Base-by-base conservation (phyloP, 2,888 invertebrate species). In the Odontothrips loti region DNA sequence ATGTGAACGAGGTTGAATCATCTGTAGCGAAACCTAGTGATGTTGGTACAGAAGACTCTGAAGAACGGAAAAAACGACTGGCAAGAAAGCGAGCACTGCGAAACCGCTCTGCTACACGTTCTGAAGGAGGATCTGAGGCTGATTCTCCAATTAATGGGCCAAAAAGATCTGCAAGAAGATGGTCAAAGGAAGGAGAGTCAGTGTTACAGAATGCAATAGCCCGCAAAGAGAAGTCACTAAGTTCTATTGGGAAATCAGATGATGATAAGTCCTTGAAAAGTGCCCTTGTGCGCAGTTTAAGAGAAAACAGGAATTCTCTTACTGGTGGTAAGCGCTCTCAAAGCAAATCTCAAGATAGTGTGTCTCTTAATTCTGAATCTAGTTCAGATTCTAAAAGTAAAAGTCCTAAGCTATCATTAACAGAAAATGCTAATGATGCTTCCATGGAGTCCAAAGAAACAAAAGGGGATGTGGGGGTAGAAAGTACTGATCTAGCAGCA, bases 141-240 rank as follows among this genome's bases (percentile, higher is more conserved):
- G 86, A 86, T 81, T 82, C 84, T 79, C 86, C 88, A 43, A 27
- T 27, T 81, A 27, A 82, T 12, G 87, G 89, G 17, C 87, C 90
- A 0, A 93, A 93, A 86, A 89, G 93, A 29, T 91, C 92, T 0
- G 90, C 91, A 0, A 89, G 92, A 80, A 89, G 92, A 63, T 88
- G 91, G 79, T 91, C 91, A 84, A 92, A 91, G 85, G 92, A 92
- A 84, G 84, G 86, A 63, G 90, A 91, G 83, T 92, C 92, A 80
- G 90, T 93, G 48, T 86, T 94, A 34, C 92, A 93, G 83, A 91
- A 90, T 86, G 93, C 93, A 15, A 93, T 93, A 84, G 93, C 93
- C 0, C 89, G 93, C 20, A 93, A 93, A 85, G 92, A 93, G 86
- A 93, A 93, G 84, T 91, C 91, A 0, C 92, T 92, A 84, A 91